These are phyloP conservation scores for Apoda limacodes DNA, from an alignment of 2,888 invertebrate species.

Conservation along the genomic window DNA sequence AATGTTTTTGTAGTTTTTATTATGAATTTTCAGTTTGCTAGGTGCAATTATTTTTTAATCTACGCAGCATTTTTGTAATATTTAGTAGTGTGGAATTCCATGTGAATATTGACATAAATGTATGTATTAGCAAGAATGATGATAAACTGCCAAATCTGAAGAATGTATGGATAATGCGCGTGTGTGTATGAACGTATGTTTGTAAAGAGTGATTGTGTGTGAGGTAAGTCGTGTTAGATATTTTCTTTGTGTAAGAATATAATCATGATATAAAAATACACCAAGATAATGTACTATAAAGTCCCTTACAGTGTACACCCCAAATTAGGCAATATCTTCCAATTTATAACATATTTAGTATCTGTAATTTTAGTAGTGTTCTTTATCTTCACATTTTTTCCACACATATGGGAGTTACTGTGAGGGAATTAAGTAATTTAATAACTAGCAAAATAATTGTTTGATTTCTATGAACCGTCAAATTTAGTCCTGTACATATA, in stretches of 20 bases:
- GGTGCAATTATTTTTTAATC: too few species aligned
- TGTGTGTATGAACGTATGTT: conserved; percentile 19
- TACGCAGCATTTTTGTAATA: conserved; percentile 8
- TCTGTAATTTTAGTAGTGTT: conserved; percentile 3
- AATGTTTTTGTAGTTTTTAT: conserved; percentile 21
- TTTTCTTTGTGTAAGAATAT: conserved; percentile 54
- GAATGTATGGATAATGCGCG: conserved; percentile 23
- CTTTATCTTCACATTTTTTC: conserved; percentile 7
- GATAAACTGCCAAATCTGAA: conserved; percentile 64
- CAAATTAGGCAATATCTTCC: conserved; percentile 19
- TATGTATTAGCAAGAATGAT: conserved; percentile 27
- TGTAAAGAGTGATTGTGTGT: conserved; percentile 22
- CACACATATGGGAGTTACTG: conserved; percentile 33
- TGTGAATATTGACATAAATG: conserved; percentile 51
- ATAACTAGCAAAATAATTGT: conserved; percentile 50
- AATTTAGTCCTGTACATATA: conserved; percentile 65
- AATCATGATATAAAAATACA: conserved; percentile 58
- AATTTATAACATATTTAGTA: conserved; percentile 5
- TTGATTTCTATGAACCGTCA: conserved; percentile 54
- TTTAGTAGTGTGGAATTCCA: conserved; percentile 29
- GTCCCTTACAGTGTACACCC: conserved; percentile 48
- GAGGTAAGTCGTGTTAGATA: conserved; percentile 33
- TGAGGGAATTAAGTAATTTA: conserved; percentile 39
- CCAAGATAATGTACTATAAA: conserved; percentile 49
- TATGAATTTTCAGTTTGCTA: conserved; percentile 22